Conservation (phyloP, 2,797 vertebrate species). For the Setipinna tenuifilis region DNA sequence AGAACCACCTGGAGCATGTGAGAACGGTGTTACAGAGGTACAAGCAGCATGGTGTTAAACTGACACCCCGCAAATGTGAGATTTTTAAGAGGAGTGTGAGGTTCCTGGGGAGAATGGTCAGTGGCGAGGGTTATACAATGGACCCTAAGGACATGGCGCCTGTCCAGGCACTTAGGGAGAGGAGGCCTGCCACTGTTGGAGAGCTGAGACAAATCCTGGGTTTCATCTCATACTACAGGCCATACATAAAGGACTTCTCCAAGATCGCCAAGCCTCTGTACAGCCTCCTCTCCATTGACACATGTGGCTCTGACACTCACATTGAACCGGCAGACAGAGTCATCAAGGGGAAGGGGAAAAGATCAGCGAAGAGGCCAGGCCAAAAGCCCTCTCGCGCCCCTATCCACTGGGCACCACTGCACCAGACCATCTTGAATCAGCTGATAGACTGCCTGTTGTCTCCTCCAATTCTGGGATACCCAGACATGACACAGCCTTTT, state of each 20-base stretch:
- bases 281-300: background rate
- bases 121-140: background rate
- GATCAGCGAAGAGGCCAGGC: too few species aligned
- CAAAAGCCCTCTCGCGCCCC: too few species aligned
- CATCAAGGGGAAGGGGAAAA: too few species aligned
- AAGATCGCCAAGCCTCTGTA: background rate
- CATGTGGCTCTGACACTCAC: background rate
- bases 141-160: background rate
- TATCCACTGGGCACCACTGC: too few species aligned
- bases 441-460: background rate
- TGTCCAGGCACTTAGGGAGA: background rate
- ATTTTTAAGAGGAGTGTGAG: background rate
- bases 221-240: background rate
- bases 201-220: slow-evolving; percentile 14
- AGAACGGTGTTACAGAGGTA: slow-evolving; percentile 20
- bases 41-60: slow-evolving; percentile 27
- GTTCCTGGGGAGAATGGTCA: background rate
- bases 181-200: slow-evolving; percentile 7
- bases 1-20: slow-evolving; percentile 27
- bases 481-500: background rate
- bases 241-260: background rate
- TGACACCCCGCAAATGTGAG: slow-evolving; percentile 23
- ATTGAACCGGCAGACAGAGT: background rate
- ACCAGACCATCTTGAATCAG: background rate
- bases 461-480: slow-evolving; percentile 20